phyloP scores from a whole-genome alignment of 2,797 vertebrate genomes.

The Dendrocincla fuliginosa region DNA sequence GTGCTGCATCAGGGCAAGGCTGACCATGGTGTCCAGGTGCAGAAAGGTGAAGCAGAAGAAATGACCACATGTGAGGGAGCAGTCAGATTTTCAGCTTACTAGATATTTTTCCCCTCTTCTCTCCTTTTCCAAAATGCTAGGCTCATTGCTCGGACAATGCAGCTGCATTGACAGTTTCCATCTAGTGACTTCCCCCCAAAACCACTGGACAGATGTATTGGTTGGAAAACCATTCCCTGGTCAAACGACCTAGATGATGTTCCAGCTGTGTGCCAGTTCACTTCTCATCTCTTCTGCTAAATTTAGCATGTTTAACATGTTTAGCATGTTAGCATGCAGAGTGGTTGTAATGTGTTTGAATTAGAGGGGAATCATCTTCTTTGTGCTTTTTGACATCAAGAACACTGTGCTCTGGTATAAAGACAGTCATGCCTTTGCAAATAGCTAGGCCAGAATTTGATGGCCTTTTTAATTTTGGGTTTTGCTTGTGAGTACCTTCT shows the following conservation, averaged over 20 bases:
- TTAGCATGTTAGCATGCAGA: background rate
- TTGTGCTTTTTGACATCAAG: background rate
- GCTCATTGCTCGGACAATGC: background rate
- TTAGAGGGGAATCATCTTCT: background rate
- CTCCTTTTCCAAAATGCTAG: background rate
- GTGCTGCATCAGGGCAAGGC: rapidly evolving
- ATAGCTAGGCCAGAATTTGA: background rate
- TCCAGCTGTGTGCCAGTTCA: background rate
- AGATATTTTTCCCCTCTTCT: background rate
- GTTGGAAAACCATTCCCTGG: background rate
- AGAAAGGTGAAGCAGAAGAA: background rate
- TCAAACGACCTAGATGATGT: background rate
- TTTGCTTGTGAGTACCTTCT: background rate
- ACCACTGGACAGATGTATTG: background rate
- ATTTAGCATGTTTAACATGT: background rate
- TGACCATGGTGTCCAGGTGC: rapidly evolving
- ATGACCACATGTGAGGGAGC: rapidly evolving
- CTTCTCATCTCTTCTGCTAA: conserved; percentile 24
- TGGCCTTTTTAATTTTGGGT: background rate
- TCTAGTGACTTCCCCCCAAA: background rate
- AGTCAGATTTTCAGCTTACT: background rate
- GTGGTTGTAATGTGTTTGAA: background rate
- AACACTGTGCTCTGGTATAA: background rate
- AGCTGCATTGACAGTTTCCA: background rate
- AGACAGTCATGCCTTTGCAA: background rate